Conservation (phyloP, 2,797 vertebrate species). For the Alauda arvensis region DNA sequence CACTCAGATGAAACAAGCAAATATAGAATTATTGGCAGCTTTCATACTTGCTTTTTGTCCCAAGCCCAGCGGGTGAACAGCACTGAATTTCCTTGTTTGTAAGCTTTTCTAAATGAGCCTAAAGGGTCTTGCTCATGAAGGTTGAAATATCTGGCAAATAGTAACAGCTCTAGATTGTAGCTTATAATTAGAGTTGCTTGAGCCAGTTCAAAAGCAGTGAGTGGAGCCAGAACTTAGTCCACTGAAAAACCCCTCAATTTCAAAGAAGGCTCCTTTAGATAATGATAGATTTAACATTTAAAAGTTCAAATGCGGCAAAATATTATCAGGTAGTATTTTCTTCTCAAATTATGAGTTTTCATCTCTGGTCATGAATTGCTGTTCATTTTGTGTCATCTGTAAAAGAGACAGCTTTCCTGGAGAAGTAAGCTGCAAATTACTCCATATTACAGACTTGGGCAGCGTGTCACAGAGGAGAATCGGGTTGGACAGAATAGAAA, state of each 20-base stretch:
- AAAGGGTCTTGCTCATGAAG: constrained; percentile 47
- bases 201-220: constrained; percentile 34
- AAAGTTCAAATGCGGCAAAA: neutral
- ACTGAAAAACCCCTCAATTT: neutral
- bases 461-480: neutral
- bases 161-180: constrained; percentile 29
- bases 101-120: constrained; percentile 62
- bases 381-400: neutral
- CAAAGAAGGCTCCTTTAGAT: neutral
- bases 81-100: constrained; percentile 37
- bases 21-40: constrained; percentile 57
- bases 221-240: neutral
- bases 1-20: constrained; percentile 52
- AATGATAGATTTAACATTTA: neutral
- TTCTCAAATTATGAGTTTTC: neutral
- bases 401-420: neutral
- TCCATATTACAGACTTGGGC: neutral
- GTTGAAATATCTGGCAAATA: constrained; percentile 55
- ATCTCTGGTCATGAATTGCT: neutral
- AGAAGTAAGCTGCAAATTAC: neutral
- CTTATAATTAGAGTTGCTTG: constrained; percentile 30
- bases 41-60: constrained; percentile 41
- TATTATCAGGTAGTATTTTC: neutral
- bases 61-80: constrained; percentile 14
- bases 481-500: neutral